phyloP scores from a whole-genome alignment of 2,113 vertebrate species.

The Vicugna pacos region DNA sequence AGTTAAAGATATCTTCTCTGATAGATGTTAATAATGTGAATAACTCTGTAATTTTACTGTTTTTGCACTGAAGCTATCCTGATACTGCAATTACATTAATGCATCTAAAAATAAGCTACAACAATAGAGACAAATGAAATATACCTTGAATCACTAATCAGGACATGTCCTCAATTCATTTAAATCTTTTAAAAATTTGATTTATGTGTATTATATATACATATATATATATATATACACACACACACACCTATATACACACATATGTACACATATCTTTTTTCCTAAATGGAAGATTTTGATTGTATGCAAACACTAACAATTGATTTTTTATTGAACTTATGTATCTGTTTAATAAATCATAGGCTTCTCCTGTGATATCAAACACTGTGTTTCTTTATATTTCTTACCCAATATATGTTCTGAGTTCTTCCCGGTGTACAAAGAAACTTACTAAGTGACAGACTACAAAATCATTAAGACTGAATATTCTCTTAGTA shows the following conservation, averaged over 20 bases:
- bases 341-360: not conserved
- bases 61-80: not conserved
- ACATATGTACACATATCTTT: too few relatives aligned
- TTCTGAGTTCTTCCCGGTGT: not conserved
- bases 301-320: not conserved
- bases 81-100: not conserved
- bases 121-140: not conserved
- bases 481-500: not conserved
- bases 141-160: not conserved
- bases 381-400: not conserved
- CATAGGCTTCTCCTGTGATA: not conserved
- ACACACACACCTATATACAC: too few relatives aligned
- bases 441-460: not conserved
- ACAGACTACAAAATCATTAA: not conserved
- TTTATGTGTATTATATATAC: not conserved
- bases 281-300: not conserved
- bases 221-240: too few relatives aligned
- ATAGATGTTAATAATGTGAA: not conserved
- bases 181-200: not conserved
- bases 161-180: not conserved
- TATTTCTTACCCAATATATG: not conserved
- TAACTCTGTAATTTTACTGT: not conserved
- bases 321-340: not conserved
- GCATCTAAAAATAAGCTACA: not conserved
- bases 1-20: not conserved